Conservation (phyloP, 2,888 invertebrate genomes). For the Tridacna crocea region DNA sequence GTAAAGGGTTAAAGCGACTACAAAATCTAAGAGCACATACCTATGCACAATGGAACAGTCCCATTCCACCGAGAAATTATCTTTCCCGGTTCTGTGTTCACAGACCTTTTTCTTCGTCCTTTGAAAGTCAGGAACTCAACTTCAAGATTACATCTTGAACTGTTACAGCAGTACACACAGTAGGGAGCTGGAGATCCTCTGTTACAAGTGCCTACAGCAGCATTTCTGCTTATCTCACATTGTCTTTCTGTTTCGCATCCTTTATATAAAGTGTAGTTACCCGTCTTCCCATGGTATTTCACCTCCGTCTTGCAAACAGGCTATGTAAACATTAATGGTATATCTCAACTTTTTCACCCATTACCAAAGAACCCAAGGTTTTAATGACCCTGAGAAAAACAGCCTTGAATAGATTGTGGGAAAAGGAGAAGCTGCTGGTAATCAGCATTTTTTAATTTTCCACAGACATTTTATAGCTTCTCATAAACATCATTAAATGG, state of each 20-base stretch:
- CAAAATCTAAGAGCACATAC: conserved; percentile 6
- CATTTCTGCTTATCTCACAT: conserved; percentile 22
- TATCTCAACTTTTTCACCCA: background rate
- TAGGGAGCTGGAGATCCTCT: conserved; percentile 1
- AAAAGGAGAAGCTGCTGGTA: too few relatives aligned
- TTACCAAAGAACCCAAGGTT: too few relatives aligned
- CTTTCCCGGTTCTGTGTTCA: background rate
- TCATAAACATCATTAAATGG: too few relatives aligned
- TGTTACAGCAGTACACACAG: conserved; percentile 56
- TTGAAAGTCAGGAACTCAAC: conserved; percentile 40
- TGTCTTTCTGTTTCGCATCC: conserved; percentile 24
- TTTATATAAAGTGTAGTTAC: conserved; percentile 37
- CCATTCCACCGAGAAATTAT: conserved; percentile 30
- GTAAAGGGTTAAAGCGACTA: too few relatives aligned
- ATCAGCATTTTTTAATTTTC: too few relatives aligned
- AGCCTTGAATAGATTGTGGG: too few relatives aligned
- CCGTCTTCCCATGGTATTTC: conserved; percentile 25
- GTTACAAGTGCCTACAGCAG: conserved; percentile 24
- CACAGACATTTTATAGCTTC: too few relatives aligned
- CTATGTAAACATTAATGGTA: conserved; percentile 16
- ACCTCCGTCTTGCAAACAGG: conserved; percentile 49
- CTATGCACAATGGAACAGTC: conserved; percentile 35
- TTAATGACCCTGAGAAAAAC: too few relatives aligned
- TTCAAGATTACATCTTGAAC: conserved; percentile 44
- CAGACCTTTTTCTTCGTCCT: conserved; percentile 45